Percentiles rank a stretch among this genome's conserved stretches.
Conservation (phyloP, 1,140 invertebrate species). For the Cardiocondyla obscurior region DNA sequence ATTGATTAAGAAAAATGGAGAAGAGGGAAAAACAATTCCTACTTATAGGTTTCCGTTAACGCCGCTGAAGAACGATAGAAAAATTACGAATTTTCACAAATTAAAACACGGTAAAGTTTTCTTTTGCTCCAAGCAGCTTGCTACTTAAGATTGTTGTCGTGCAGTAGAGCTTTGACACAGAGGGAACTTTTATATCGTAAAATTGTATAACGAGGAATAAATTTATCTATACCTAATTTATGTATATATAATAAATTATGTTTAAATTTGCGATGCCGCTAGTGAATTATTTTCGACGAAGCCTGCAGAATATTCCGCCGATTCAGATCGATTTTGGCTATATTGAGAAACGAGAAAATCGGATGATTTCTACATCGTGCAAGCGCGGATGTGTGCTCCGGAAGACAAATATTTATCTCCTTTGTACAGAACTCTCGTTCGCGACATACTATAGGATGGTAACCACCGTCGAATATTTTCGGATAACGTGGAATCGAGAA, state of each 20-base stretch:
- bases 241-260: not conserved
- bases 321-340: constrained; percentile 27
- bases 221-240: no score
- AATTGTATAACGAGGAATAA: no score
- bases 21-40: no score
- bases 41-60: not conserved
- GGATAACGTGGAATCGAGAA: not conserved
- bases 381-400: constrained; percentile 19
- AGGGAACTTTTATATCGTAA: no score
- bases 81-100: not conserved
- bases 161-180: no score
- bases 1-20: no score
- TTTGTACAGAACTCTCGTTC: constrained; percentile 6
- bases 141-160: no score
- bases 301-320: not conserved
- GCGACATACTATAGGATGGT: constrained; percentile 16
- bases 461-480: constrained; percentile 39
- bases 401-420: constrained; percentile 58
- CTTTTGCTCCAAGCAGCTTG: not conserved
- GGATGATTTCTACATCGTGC: constrained; percentile 30
- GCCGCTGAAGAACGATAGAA: not conserved
- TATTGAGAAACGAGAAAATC: constrained; percentile 21
- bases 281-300: not conserved
- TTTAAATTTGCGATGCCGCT: not conserved
- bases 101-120: constrained; percentile 3